phyloP scores from a whole-genome alignment of 1,140 invertebrate species.

The Hycleus phaleratus region DNA sequence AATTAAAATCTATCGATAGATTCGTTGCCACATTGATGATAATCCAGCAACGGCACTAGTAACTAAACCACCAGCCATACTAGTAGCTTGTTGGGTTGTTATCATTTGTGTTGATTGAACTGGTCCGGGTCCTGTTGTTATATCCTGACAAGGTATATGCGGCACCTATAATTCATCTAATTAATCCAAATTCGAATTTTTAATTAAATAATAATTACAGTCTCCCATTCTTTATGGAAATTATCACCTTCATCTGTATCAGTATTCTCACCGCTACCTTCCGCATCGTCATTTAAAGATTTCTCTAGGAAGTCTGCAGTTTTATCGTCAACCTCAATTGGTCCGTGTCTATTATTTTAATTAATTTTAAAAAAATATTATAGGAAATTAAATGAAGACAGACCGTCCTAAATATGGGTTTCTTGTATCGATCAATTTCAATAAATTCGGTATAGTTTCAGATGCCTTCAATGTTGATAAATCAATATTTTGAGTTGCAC shows the following conservation, averaged over 20 bases:
- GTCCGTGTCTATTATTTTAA: slow-evolving; percentile 43
- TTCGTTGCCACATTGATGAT: slow-evolving; percentile 60
- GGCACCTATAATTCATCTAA: slow-evolving; percentile 42
- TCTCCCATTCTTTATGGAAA: slow-evolving; percentile 59
- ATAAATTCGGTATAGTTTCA: slow-evolving; percentile 66
- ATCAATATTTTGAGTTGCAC: slow-evolving; percentile 69
- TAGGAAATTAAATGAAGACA: slow-evolving; percentile 4
- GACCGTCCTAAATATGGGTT: slow-evolving; percentile 63
- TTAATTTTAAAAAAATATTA: not conserved
- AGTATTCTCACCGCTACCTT: slow-evolving; percentile 52
- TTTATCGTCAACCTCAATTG: slow-evolving; percentile 49
- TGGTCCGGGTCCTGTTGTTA: slow-evolving; percentile 28
- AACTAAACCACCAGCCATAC: slow-evolving; percentile 55
- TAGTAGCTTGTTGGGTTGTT: slow-evolving; percentile 48
- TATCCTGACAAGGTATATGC: slow-evolving; percentile 48
- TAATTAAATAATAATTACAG: slow-evolving; percentile 42
- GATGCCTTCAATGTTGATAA: slow-evolving; percentile 54
- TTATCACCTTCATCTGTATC: slow-evolving; percentile 61
- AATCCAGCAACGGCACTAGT: slow-evolving; percentile 61
- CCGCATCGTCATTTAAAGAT: slow-evolving; percentile 50
- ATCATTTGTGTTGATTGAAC: slow-evolving; percentile 39
- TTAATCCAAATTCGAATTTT: not conserved
- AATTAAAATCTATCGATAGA: slow-evolving; percentile 46
- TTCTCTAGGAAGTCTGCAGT: slow-evolving; percentile 52
- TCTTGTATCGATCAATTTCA: slow-evolving; percentile 59